These are phyloP conservation scores for Lethenteron camtschaticum DNA, from an alignment of 2,113 vertebrate species.

Conservation along the genomic window DNA sequence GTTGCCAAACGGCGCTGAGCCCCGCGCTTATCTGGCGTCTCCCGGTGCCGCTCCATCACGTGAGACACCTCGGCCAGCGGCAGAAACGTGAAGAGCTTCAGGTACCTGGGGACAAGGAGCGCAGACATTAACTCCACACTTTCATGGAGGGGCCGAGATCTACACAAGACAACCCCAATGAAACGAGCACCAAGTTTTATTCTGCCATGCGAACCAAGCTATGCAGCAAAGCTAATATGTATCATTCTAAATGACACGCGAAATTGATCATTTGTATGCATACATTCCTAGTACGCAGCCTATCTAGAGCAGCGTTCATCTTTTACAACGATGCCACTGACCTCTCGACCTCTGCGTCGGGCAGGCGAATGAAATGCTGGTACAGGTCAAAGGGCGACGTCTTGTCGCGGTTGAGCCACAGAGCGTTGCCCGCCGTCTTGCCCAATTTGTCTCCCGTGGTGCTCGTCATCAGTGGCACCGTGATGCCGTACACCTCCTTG, in stretches of 20 bases:
- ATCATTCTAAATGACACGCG: neutral
- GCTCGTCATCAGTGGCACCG: constrained; percentile 63
- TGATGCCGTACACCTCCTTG: constrained; percentile 66
- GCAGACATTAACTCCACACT: no score
- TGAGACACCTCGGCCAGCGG: constrained; percentile 54
- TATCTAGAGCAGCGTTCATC: no score
- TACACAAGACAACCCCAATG: constrained; percentile 6
- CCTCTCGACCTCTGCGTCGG: constrained; percentile 41
- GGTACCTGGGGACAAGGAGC: constrained; percentile 26
- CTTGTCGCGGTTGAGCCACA: constrained; percentile 66
- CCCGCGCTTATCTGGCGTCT: constrained; percentile 45
- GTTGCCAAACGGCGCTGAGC: constrained; percentile 75
- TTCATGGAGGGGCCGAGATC: no score
- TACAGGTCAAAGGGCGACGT: constrained; percentile 84
- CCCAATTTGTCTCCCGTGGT: constrained; percentile 70
- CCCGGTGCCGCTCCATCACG: constrained; percentile 52
- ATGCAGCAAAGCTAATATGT: neutral
- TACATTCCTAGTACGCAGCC: neutral
- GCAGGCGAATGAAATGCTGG: constrained; percentile 72
- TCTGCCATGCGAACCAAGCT: neutral
- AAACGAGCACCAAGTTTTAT: neutral
- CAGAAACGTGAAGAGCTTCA: constrained; percentile 80
- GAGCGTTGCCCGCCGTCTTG: constrained; percentile 76
- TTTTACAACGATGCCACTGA: constrained; percentile 15
- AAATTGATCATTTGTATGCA: neutral